A percentile compares a stretch with the other conserved stretches of the same genome.
Conservation (phyloP, 2,113 vertebrate genomes). For the Raja brachyura region DNA sequence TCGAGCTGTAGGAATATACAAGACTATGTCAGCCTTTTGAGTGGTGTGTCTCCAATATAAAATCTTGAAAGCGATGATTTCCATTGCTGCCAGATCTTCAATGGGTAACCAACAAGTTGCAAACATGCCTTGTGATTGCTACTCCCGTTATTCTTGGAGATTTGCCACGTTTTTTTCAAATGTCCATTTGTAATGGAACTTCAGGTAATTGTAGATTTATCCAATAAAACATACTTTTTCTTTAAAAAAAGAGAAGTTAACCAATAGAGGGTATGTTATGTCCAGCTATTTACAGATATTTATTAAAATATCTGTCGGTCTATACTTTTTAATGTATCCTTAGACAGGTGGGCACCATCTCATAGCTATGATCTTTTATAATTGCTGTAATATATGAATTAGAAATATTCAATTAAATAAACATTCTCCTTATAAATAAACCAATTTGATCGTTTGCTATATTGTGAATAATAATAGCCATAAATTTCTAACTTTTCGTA, state of each 20-base stretch:
- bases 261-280: not conserved
- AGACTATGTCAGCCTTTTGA: not conserved
- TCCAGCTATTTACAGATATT: not conserved
- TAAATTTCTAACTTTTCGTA: not conserved
- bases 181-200: not conserved
- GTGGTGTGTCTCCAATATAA: not conserved
- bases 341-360: not conserved
- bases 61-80: not conserved
- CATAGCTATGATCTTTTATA: not conserved
- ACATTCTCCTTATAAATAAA: not conserved
- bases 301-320: not conserved
- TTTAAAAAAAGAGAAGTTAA: not conserved
- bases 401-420: not conserved
- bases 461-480: not conserved
- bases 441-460: not conserved
- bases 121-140: not conserved
- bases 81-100: not conserved
- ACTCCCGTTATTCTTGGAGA: not conserved
- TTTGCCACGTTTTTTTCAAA: not conserved
- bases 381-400: not conserved
- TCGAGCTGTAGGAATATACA: not conserved
- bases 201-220: not conserved
- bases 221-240: not conserved
- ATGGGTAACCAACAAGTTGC: not conserved
- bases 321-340: not conserved